Conservation (phyloP, 2,797 vertebrate genomes). For the Ptychobarbus kaznakovi region DNA sequence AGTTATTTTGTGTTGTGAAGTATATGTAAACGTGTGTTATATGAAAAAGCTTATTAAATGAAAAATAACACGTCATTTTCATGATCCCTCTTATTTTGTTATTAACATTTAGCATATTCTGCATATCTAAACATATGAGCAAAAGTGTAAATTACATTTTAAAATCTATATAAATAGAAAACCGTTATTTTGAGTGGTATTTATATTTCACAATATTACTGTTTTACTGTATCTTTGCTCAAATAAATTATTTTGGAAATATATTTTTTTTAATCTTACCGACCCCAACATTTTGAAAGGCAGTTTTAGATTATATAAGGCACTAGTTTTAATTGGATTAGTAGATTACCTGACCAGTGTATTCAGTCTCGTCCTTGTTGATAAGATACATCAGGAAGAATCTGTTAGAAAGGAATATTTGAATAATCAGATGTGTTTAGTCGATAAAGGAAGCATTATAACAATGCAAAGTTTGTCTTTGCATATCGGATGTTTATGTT, state of each 20-base stretch:
- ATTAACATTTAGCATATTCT: neutral
- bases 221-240: neutral
- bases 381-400: slow-evolving; percentile 99
- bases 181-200: neutral
- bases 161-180: neutral
- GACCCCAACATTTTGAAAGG: neutral
- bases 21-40: neutral
- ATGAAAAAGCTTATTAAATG: neutral
- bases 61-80: neutral
- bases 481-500: neutral
- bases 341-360: slow-evolving; percentile 91
- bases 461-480: slow-evolving; percentile 7
- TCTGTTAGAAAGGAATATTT: slow-evolving; percentile 72
- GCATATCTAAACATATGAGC: neutral
- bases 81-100: neutral
- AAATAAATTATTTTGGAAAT: neutral
- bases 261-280: neutral
- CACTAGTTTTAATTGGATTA: slow-evolving; percentile 46
- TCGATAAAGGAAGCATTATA: neutral
- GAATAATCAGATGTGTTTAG: neutral
- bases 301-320: neutral
- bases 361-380: slow-evolving; percentile 99
- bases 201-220: neutral
- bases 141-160: neutral
- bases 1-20: neutral